Evolutionary conservation across 2,888 invertebrate species (phyloP).

Genomic region (Xanthorhoe designata): DNA sequence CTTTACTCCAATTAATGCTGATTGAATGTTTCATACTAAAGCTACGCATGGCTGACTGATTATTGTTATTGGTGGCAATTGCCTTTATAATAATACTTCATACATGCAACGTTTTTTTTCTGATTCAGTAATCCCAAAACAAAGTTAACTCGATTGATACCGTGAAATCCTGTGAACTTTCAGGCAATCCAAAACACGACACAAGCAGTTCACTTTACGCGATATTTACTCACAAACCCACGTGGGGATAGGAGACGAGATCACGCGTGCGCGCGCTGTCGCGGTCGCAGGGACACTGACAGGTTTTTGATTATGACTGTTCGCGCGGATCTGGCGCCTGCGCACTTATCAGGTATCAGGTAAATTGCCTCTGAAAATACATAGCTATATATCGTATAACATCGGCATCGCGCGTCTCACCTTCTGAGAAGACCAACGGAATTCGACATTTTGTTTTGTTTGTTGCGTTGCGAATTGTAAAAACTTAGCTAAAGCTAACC

Average conservation of each 20-base stretch:
- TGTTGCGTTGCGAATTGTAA: conserved; percentile 31
- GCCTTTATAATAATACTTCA: conserved; percentile 18
- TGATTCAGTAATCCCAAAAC: conserved; percentile 47
- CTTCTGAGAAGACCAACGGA: conserved; percentile 54
- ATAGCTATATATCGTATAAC: conserved; percentile 1
- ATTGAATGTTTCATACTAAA: conserved; percentile 51
- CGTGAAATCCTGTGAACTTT: conserved; percentile 51
- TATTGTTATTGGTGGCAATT: conserved; percentile 44
- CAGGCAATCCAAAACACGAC: conserved; percentile 69
- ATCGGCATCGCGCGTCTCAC: conserved; percentile 55
- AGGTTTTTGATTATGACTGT: conserved; percentile 36
- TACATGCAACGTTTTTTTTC: neutral
- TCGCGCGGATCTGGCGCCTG: conserved; percentile 52
- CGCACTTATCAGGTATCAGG: conserved; percentile 69
- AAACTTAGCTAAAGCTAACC: conserved; percentile 9
- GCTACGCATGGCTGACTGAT: conserved; percentile 40
- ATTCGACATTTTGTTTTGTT: conserved; percentile 50
- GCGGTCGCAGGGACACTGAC: conserved; percentile 67
- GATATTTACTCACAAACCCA: conserved; percentile 78
- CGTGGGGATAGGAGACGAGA: conserved; percentile 53
- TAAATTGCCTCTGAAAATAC: conserved; percentile 73
- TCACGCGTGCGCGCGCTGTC: conserved; percentile 60
- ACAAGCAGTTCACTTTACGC: conserved; percentile 56
- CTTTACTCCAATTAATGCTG: conserved; percentile 47
- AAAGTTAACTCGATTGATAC: conserved; percentile 61